Base-by-base conservation (phyloP, 2,888 invertebrate genomes). In the Oscheius sp. region DNA sequence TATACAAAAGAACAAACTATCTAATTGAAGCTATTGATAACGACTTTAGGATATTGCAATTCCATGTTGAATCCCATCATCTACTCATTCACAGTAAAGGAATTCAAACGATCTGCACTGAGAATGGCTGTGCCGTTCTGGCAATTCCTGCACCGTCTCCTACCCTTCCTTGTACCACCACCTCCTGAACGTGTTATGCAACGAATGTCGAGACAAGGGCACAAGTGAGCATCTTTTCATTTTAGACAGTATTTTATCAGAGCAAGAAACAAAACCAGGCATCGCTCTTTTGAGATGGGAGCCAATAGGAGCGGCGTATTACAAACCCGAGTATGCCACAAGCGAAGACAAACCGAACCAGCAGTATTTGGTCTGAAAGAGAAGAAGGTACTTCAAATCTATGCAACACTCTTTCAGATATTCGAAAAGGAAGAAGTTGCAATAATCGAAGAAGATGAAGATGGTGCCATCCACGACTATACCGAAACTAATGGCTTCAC, bases 61-160 rank as follows among this genome's bases (percentile, higher is more conserved):
- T 83, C 82, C 30, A 85, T 85, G 84, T 72, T 86, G 68, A 86
- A 86, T 67, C 86, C 86, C 12, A 82, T 85, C 26, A 85, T 84
- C 73, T 86, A 86, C 70, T 85, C 85, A 5, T 86, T 86, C 72
- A 86, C 84, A 12, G 82, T 86, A 28, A 82, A 82, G 69, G 86
- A 86, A 59, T 86, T 85, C 79, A 86, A 85, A 70, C 71, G 80
- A 47, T 83, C 82, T 22, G 82, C 83, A 0, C 69, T 81, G 12
- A 70, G 81, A n/a, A 59, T 80, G 30, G 64, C 84, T 2, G 65
- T 85, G 17, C 84, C 84, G 0, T 57, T 77, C 14, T 85, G 82
- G 84, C 73, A 74, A 47, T 70, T 73, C 32, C 68, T 78, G 22
- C 77, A 82, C 54, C 69, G 77, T 9, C 63, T 77, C 26, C 38